phyloP scores from a whole-genome alignment of 2,888 invertebrate species.

The Ophioninae sp. region DNA sequence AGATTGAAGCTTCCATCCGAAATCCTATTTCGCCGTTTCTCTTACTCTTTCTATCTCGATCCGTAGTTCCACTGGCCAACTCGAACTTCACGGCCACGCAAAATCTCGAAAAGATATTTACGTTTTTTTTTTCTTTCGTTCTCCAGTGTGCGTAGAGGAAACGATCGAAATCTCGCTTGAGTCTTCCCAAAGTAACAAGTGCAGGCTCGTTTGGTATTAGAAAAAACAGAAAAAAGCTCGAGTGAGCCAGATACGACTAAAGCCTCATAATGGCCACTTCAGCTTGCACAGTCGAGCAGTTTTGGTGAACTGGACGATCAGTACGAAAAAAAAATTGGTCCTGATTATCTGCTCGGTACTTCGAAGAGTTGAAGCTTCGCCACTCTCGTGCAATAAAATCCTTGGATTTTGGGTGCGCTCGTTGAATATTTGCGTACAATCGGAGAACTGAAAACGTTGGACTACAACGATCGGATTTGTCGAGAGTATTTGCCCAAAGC shows the following conservation, averaged over 20 bases:
- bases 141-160: neutral
- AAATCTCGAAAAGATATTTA: neutral
- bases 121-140: neutral
- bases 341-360: conserved; percentile 10
- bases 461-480: conserved; percentile 44
- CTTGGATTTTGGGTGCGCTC: neutral
- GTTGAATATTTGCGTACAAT: conserved; percentile 23
- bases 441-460: conserved; percentile 47
- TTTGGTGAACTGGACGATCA: neutral
- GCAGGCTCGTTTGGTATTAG: neutral
- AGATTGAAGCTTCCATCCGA: conserved; percentile 57
- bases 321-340: neutral
- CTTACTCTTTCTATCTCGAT: neutral
- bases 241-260: conserved; percentile 1
- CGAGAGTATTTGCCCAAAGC: conserved; percentile 36
- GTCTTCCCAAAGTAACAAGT: neutral
- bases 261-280: conserved; percentile 23
- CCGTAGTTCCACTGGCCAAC: too few relatives aligned
- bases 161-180: neutral
- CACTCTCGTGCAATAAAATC: conserved; percentile 36
- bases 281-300: neutral
- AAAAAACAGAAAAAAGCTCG: neutral
- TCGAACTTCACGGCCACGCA: neutral
- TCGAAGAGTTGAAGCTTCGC: conserved; percentile 34
- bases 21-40: conserved; percentile 1